A percentile compares a stretch with the other conserved stretches of the same genome.
These are phyloP conservation scores for honey bee (Apis mellifera) DNA, from an alignment of 1,140 invertebrate species.

Conservation along the genomic window DNA sequence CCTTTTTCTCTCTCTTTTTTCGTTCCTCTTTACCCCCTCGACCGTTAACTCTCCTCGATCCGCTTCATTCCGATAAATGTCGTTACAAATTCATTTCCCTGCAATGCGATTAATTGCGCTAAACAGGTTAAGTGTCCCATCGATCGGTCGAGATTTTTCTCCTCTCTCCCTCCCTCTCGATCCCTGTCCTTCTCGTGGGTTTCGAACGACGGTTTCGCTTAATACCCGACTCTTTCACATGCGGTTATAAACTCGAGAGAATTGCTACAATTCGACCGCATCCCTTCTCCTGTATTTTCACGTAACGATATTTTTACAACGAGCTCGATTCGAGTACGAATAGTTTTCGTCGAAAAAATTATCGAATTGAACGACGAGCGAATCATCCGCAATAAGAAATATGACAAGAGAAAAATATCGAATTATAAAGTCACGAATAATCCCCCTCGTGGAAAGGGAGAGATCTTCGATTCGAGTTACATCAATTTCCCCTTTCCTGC, in stretches of 20 bases:
- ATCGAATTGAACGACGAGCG: too few relatives aligned
- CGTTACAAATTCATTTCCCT: slow-evolving; percentile 24
- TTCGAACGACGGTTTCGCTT: not conserved
- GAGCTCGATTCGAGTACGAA: too few relatives aligned
- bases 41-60: not conserved
- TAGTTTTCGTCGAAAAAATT: too few relatives aligned
- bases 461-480: not conserved
- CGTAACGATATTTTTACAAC: too few relatives aligned
- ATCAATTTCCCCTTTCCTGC: slow-evolving; percentile 33
- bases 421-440: slow-evolving; percentile 5
- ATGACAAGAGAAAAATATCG: not conserved
- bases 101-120: slow-evolving; percentile 42
- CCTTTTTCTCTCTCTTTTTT: too few relatives aligned
- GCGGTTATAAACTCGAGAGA: not conserved
- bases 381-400: too few relatives aligned
- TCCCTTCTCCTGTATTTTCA: too few relatives aligned
- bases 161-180: not conserved
- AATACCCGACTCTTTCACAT: slow-evolving; percentile 3
- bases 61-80: not conserved
- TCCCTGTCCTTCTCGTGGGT: not conserved
- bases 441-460: too few relatives aligned
- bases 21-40: too few relatives aligned
- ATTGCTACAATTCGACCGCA: too few relatives aligned
- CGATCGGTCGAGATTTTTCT: slow-evolving; percentile 11
- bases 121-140: slow-evolving; percentile 38